phyloP scores from a whole-genome alignment of 2,797 vertebrate species.

The Ctenochaetus hawaiiensis region DNA sequence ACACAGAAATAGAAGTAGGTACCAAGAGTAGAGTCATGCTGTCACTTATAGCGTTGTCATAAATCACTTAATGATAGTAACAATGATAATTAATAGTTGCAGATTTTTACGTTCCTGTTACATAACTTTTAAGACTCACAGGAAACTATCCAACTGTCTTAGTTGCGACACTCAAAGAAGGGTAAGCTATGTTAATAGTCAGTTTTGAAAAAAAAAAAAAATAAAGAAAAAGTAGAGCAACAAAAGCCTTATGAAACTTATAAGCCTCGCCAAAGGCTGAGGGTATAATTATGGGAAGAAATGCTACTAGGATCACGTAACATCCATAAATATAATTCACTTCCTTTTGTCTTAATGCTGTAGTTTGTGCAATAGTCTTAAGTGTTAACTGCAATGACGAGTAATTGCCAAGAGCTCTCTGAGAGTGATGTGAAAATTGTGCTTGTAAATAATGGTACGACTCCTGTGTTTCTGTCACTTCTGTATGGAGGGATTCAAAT shows the following conservation, averaged over 20 bases:
- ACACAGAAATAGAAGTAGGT: slow-evolving; percentile 50
- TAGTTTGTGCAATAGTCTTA: slow-evolving; percentile 84
- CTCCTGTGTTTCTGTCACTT: slow-evolving; percentile 54
- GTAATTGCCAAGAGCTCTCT: slow-evolving; percentile 76
- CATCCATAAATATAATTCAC: slow-evolving; percentile 54
- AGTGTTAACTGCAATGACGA: slow-evolving; percentile 72
- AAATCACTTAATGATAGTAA: slow-evolving; percentile 38
- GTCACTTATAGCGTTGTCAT: slow-evolving; percentile 50
- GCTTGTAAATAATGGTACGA: slow-evolving; percentile 75
- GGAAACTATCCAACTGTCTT: slow-evolving; percentile 52
- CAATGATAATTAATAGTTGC: slow-evolving; percentile 33
- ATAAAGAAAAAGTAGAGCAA: slow-evolving; percentile 30
- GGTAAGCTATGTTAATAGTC: slow-evolving; percentile 40
- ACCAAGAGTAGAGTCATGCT: slow-evolving; percentile 39
- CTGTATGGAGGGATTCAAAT: slow-evolving; percentile 30
- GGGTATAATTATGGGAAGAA: slow-evolving; percentile 47
- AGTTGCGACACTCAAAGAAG: slow-evolving; percentile 40
- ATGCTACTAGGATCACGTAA: slow-evolving; percentile 41
- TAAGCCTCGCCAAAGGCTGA: slow-evolving; percentile 57
- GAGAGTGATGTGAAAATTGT: slow-evolving; percentile 69
- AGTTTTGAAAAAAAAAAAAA: slow-evolving; percentile 39
- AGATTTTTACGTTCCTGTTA: slow-evolving; percentile 53
- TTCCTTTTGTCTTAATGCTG: slow-evolving; percentile 79
- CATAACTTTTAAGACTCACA: slow-evolving; percentile 44
- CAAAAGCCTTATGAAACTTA: slow-evolving; percentile 78